Evolutionary conservation across 1,140 invertebrate species (phyloP), one percentile per base, ranked within the genome.

Genomic region (Drepana arcuata): DNA sequence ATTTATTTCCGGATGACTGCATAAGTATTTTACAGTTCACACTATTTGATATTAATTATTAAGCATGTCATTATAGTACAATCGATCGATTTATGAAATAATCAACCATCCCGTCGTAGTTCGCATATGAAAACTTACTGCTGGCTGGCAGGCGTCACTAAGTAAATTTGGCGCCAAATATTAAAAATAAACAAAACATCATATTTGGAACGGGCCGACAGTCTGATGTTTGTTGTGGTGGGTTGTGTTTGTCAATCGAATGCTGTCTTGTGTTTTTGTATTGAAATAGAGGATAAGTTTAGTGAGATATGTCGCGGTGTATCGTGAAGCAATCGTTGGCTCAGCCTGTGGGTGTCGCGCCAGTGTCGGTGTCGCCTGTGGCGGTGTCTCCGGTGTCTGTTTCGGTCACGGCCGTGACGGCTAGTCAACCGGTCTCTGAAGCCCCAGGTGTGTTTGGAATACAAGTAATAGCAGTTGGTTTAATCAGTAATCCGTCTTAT

Each of bases 151-250:
- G 63, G 47, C 64, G 59, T 66, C 64, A 68, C 58, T 39, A 44
- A 37, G 57, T 39, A 54, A 57, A 73, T 61, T 65, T 72, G 71
- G 77, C 77, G 73, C 73, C 71, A 78, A 77, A 74, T 65, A n/a
- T 69, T 81, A 81, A 81, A 81, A 78, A 78, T 78, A 81, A 78
- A 81, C 64, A 77, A 77, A 75, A 64, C 58, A 47, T 73, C 73
- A 71, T 63, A 74, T 72, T 81, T 78, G 64, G 73, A 81, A 74
- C 71, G 52, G 25, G 41, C 35, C 67, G 71, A 71, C 77, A 81
- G 75, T 78, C 73, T 53, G 36, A 69, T 81, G 69, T 81, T 78
- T 70, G 60, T 62, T 54, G 44, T 49, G 56, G 48, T 37, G 39
- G 40, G 36, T 52, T 54, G 45, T 40, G 58, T 49, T 43, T 67